Base-by-base conservation (phyloP, 2,797 vertebrate species). In the Epinephelus malabaricus region DNA sequence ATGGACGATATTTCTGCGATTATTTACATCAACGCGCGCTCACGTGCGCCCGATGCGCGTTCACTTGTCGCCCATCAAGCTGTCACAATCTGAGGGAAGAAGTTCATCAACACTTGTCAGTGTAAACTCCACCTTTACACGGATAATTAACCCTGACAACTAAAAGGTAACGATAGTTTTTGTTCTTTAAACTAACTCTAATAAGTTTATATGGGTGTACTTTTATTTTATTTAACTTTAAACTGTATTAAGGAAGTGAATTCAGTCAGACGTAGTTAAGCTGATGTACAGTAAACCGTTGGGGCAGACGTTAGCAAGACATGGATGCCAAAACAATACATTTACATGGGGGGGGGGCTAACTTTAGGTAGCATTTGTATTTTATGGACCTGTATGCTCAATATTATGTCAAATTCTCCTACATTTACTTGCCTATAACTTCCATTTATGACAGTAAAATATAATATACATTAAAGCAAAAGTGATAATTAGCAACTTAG, bases 191-290 rank as follows among this genome's bases (percentile, higher is more conserved):
- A 18, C 15, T 14, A 18, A 60, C 6, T 30, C 3, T 6, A 10
- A n/a, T 25, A 62, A 2, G 1, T 1, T 4, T 34, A 2, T 1
- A n/a, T 63, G 8, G 15, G 1, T 51, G 15, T 43, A 21, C 0
- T 49, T 69, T 71, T 6, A 13, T 53, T 47, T 45, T 21, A 21
- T n/a, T 30, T 0, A 56, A 17, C 1, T 65, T 75, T 53, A 11
- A 56, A 25, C 38, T 21, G 13, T 6, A 69, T 83, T 86, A 72
- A 89, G 87, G 88, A 92, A 90, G 82, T 86, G 47, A 18, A 49
- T 69, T 6, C 43, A 53, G 15, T 34, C 13, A 38, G 50, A 65
- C 21, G 53, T 5, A 63, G 72, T 81, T 47, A 6, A 67, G 30
- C 6, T 66, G 0, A 21, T 27, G 23, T 59, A 17, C 8, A 38